Conservation (phyloP, 2,888 invertebrate species). For the Lampropteryx suffumata region DNA sequence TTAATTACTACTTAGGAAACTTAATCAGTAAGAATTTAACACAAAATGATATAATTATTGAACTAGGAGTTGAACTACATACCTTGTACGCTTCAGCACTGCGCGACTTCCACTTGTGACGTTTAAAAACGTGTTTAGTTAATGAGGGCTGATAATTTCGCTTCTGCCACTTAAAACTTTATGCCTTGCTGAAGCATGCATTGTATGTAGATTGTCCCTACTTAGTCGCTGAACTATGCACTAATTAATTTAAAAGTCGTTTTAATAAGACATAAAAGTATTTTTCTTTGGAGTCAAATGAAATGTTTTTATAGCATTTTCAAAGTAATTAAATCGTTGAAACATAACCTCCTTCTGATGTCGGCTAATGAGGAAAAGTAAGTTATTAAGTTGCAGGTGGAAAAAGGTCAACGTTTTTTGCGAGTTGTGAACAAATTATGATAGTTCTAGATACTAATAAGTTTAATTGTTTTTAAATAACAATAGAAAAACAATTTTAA, state of each 20-base stretch:
- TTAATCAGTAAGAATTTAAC: too few relatives aligned
- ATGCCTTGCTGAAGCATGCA: too few relatives aligned
- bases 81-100: too few relatives aligned
- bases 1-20: not conserved
- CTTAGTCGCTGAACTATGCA: not conserved
- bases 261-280: constrained; percentile 4
- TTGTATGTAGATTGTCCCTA: too few relatives aligned
- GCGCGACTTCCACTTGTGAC: too few relatives aligned
- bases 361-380: constrained; percentile 25
- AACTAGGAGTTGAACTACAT: not conserved
- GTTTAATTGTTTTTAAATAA: constrained; percentile 1
- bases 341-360: constrained; percentile 1
- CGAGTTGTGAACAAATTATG: not conserved
- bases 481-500: too few relatives aligned
- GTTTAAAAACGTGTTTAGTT: too few relatives aligned
- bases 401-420: constrained; percentile 22
- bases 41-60: not conserved
- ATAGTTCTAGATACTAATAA: constrained; percentile 1
- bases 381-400: constrained; percentile 28
- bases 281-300: too few relatives aligned
- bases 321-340: not conserved
- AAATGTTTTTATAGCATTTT: too few relatives aligned
- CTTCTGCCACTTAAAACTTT: too few relatives aligned
- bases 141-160: too few relatives aligned
- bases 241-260: constrained; percentile 8